A percentile compares a stretch with the other conserved stretches of the same genome.
Evolutionary conservation across 1,140 invertebrate species (phyloP).

Genomic region (Hormaphis cornu): DNA sequence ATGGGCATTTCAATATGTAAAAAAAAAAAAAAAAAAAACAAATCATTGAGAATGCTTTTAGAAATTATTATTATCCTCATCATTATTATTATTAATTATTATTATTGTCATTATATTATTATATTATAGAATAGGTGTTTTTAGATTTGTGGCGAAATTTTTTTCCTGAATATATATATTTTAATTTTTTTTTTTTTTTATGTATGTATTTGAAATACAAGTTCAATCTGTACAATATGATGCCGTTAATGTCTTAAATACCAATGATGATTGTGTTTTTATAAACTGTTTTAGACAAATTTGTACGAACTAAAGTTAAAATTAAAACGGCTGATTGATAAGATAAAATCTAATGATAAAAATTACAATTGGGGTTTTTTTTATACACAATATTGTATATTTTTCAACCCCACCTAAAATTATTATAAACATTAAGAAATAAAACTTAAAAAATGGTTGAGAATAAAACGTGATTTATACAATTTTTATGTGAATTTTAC

Average conservation of each 20-base stretch:
- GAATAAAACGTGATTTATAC: too few species aligned
- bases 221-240: background rate
- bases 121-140: conserved; percentile 5
- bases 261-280: background rate
- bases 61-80: too few species aligned
- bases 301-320: background rate
- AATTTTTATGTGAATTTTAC: conserved; percentile 20
- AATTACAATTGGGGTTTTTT: background rate
- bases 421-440: background rate
- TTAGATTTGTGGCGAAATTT: background rate
- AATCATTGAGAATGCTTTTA: background rate
- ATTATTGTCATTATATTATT: conserved; percentile 6
- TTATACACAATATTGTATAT: background rate
- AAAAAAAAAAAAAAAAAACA: background rate
- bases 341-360: conserved; percentile 15
- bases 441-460: conserved; percentile 4
- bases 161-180: background rate
- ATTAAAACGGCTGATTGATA: conserved; percentile 28
- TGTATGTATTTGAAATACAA: background rate
- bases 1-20: conserved; percentile 22
- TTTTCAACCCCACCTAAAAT: background rate
- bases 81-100: too few species aligned
- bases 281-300: background rate
- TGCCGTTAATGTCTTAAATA: background rate
- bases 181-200: background rate